phyloP scores from a whole-genome alignment of 2,113 vertebrate species.

The Bubalus kerabau region DNA sequence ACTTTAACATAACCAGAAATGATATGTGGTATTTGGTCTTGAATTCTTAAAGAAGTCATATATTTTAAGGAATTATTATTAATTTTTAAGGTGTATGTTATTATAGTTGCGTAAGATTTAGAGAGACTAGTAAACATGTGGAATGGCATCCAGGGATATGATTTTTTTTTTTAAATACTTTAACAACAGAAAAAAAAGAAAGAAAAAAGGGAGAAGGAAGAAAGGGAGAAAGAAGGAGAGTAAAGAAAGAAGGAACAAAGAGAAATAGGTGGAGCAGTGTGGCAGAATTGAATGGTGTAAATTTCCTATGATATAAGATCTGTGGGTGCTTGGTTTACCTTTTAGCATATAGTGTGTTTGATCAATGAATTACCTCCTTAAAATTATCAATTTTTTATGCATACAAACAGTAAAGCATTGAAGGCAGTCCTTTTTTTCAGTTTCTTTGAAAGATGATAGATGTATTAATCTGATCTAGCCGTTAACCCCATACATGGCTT shows the following conservation, averaged over 20 bases:
- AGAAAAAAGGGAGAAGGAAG: background rate
- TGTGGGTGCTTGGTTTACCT: background rate
- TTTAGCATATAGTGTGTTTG: background rate
- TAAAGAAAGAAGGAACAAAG: background rate
- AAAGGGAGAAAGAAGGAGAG: background rate
- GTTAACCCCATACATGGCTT: background rate
- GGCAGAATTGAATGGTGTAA: background rate
- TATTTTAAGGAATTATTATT: background rate
- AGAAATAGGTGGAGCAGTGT: background rate
- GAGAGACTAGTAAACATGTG: background rate
- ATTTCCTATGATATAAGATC: background rate
- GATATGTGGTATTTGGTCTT: background rate
- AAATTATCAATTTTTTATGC: background rate
- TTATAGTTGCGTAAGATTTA: background rate
- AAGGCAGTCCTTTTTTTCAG: background rate
- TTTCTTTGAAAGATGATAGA: background rate
- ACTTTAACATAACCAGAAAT: background rate
- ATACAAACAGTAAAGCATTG: background rate
- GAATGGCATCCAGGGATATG: background rate
- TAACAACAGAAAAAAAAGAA: background rate
- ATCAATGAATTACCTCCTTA: background rate
- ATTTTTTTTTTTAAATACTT: background rate
- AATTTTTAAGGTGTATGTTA: background rate
- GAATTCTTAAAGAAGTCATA: background rate
- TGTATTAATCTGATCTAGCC: background rate